Conservation (phyloP, 64 coral and sea anemone species). For the Montipora efflorescens region DNA sequence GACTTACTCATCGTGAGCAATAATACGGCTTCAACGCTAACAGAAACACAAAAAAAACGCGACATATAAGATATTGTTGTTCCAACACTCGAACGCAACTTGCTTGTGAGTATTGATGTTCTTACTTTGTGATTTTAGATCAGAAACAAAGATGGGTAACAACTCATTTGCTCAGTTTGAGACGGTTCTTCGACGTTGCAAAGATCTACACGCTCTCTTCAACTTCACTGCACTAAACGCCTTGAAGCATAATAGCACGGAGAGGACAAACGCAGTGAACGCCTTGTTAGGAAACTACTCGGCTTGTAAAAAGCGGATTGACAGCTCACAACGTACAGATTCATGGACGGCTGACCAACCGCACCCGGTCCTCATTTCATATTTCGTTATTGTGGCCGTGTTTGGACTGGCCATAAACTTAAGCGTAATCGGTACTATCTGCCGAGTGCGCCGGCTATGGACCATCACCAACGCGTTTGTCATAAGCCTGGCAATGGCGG, state of each 20-base stretch:
- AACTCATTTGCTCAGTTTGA: neutral
- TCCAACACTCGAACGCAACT: neutral
- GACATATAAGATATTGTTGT: neutral
- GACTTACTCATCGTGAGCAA: too few relatives aligned
- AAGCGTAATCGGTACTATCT: constrained; percentile 60
- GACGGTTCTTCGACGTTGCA: neutral
- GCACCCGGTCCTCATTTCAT: constrained; percentile 4
- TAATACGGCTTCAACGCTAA: neutral
- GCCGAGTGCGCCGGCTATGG: constrained; percentile 60
- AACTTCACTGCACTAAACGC: neutral
- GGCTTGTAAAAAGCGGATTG: neutral
- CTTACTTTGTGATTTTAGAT: neutral
- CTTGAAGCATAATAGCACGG: neutral
- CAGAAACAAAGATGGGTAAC: neutral
- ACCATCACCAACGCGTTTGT: constrained; percentile 86
- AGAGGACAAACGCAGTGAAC: neutral
- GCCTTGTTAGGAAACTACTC: neutral
- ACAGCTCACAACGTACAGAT: neutral
- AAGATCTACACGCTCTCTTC: neutral
- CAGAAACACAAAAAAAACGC: neutral
- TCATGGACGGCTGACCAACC: neutral
- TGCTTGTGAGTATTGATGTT: neutral
- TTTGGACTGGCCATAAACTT: constrained; percentile 66
- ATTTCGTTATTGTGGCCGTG: constrained; percentile 62
- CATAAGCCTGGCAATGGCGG: constrained; percentile 73